These are phyloP conservation scores for Ceyx melanurus DNA, from an alignment of 2,113 vertebrate species.

Conservation along the genomic window DNA sequence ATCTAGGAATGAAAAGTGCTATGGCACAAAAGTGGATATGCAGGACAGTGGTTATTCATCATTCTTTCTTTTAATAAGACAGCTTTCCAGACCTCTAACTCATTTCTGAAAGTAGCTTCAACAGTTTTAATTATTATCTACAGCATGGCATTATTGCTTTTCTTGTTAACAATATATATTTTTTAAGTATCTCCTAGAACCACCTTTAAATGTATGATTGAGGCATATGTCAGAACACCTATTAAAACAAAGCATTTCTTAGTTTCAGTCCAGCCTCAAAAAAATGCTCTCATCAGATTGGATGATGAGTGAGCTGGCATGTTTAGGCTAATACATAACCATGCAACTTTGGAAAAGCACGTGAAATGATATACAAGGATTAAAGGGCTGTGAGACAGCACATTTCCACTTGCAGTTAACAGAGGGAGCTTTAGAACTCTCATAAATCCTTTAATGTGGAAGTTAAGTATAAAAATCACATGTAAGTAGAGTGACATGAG, in stretches of 20 bases:
- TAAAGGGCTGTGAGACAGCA: background rate
- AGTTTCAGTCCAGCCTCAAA: background rate
- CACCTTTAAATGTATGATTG: rapidly evolving
- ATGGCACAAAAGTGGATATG: background rate
- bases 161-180: background rate
- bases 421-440: background rate
- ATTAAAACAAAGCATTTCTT: background rate
- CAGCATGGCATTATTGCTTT: background rate
- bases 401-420: background rate
- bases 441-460: background rate
- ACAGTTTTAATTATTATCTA: background rate
- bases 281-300: background rate
- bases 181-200: background rate
- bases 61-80: background rate
- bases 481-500: background rate
- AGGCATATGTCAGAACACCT: background rate
- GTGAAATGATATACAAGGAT: background rate
- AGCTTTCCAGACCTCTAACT: background rate
- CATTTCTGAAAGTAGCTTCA: background rate
- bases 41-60: background rate
- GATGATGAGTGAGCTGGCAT: background rate
- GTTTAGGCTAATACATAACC: background rate
- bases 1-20: background rate
- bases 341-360: background rate
- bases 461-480: background rate